Evolutionary conservation across 2,797 vertebrate species (phyloP).

Genomic region (Ctenopoma kingsleyae): DNA sequence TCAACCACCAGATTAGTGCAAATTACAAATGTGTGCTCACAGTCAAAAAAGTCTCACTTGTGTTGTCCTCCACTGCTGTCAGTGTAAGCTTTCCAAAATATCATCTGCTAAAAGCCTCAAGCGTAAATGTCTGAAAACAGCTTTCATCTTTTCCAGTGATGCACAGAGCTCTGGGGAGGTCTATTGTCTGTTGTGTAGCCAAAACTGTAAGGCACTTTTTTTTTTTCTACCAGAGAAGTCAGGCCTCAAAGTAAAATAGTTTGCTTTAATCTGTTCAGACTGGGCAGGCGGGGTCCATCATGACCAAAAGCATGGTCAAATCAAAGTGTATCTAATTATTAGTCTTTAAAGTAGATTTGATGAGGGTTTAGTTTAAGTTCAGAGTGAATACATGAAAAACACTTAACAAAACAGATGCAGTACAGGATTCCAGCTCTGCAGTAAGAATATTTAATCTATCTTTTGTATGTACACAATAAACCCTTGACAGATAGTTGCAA

Average conservation of each 20-base stretch:
- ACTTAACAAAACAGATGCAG: neutral
- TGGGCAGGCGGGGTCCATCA: constrained; percentile 22
- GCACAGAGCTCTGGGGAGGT: constrained; percentile 29
- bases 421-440: neutral
- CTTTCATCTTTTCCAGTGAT: constrained; percentile 43
- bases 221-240: constrained; percentile 1
- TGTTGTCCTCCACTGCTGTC: neutral
- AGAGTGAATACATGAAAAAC: neutral
- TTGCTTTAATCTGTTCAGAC: constrained; percentile 39
- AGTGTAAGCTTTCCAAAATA: constrained; percentile 18
- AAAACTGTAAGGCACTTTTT: constrained; percentile 29
- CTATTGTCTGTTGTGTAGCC: constrained; percentile 49
- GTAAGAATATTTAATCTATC: neutral
- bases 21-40: constrained; percentile 1
- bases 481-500: neutral
- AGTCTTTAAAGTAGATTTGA: constrained; percentile 14
- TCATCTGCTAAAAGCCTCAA: constrained; percentile 33
- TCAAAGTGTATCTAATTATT: constrained; percentile 33
- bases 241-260: constrained; percentile 36
- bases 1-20: neutral
- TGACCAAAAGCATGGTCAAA: constrained; percentile 34
- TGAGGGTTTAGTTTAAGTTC: neutral
- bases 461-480: too few species aligned
- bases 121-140: constrained; percentile 21
- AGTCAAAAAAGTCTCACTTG: neutral